A percentile compares a stretch with the other conserved stretches of the same genome.
phyloP scores from a whole-genome alignment of 1,140 invertebrate species.

The Hylaeus anthracinus region DNA sequence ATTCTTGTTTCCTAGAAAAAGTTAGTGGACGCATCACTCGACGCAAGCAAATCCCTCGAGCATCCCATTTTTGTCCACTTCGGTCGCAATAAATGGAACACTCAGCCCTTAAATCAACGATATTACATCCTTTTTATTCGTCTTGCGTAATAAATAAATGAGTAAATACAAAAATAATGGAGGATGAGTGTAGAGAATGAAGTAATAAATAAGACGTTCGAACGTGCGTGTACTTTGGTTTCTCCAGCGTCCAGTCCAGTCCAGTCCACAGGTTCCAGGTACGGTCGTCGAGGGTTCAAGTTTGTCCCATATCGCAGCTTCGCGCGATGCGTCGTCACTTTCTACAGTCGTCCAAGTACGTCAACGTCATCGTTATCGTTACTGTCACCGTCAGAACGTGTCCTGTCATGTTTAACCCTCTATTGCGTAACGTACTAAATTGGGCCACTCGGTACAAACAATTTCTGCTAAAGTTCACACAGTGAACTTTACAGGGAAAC shows the following conservation, averaged over 20 bases:
- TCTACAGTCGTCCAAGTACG: conserved; percentile 39
- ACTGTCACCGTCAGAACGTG: conserved; percentile 43
- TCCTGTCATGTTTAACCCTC: conserved; percentile 15
- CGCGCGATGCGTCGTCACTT: conserved; percentile 49
- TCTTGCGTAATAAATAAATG: conserved; percentile 56
- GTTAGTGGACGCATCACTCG: too few species aligned
- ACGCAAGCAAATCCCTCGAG: too few species aligned
- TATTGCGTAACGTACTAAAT: neutral
- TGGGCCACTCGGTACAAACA: too few species aligned
- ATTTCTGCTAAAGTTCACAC: too few species aligned
- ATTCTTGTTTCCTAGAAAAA: too few species aligned
- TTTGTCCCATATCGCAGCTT: conserved; percentile 6
- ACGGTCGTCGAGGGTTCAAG: neutral
- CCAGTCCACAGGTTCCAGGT: conserved; percentile 16
- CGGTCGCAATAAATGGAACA: neutral
- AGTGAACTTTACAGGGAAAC: too few species aligned
- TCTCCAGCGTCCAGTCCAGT: conserved; percentile 25
- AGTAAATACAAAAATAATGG: conserved; percentile 49
- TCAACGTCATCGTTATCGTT: conserved; percentile 31
- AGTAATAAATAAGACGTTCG: conserved; percentile 31
- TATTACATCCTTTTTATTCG: conserved; percentile 47
- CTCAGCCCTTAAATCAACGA: neutral
- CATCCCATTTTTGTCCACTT: too few species aligned
- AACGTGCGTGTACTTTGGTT: conserved; percentile 54
- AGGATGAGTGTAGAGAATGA: conserved; percentile 1